phyloP scores from a whole-genome alignment of 2,113 vertebrate genomes.

The Pseudorhombus dupliciocellatus region DNA sequence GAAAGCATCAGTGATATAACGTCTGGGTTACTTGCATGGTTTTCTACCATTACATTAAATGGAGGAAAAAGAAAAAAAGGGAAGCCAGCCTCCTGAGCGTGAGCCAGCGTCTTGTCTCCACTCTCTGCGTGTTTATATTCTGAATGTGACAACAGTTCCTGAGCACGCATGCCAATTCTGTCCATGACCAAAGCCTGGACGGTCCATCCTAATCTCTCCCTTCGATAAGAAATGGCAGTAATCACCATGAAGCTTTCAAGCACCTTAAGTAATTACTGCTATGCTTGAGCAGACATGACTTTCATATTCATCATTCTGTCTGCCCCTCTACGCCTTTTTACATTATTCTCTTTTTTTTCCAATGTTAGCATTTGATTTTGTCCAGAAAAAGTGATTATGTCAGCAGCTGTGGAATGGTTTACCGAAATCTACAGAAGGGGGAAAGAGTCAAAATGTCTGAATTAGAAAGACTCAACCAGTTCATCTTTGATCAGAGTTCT shows the following conservation, averaged over 20 bases:
- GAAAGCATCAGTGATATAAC: neutral
- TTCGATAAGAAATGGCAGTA: constrained; percentile 44
- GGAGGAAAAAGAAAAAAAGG: neutral
- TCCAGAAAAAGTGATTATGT: neutral
- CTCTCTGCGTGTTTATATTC: constrained; percentile 17
- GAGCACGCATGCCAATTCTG: constrained; percentile 42
- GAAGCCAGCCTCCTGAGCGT: neutral
- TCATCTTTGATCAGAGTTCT: too few species aligned
- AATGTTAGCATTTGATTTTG: neutral
- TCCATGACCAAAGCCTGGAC: constrained; percentile 43
- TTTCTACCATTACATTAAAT: constrained; percentile 21
- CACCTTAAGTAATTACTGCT: constrained; percentile 53
- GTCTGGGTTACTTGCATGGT: neutral
- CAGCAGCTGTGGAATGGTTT: neutral
- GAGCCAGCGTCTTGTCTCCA: neutral
- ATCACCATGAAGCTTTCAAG: constrained; percentile 50
- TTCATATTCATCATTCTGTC: constrained; percentile 44
- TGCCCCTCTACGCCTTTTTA: neutral
- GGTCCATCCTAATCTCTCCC: constrained; percentile 20
- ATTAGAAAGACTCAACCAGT: too few species aligned
- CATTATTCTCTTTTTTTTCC: neutral
- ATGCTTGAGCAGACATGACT: constrained; percentile 35
- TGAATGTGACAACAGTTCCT: constrained; percentile 21
- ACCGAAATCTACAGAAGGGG: too few species aligned
- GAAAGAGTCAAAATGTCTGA: too few species aligned